Conservation (phyloP, 1,140 invertebrate genomes). For the Argopecten irradians region DNA sequence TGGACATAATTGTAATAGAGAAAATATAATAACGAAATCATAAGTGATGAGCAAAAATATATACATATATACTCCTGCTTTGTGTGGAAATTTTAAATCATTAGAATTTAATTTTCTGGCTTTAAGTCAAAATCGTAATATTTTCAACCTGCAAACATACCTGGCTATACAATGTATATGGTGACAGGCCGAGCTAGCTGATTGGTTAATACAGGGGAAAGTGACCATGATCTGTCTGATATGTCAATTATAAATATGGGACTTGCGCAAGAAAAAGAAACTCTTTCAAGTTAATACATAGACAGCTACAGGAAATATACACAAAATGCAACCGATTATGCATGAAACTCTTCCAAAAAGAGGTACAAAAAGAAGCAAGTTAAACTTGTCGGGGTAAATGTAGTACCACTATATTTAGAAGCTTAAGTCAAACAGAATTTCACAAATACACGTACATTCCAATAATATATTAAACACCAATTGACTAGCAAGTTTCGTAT, state of each 20-base stretch:
- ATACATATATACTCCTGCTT: too few species aligned
- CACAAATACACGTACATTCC: not conserved
- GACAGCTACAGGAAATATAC: conserved; percentile 3
- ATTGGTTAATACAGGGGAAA: not conserved
- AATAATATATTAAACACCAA: conserved; percentile 6
- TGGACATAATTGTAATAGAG: too few species aligned
- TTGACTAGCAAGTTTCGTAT: conserved; percentile 14
- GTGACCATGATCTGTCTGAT: not conserved
- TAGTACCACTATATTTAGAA: not conserved
- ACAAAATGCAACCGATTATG: not conserved
- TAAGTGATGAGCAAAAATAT: too few species aligned
- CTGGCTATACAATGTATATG: too few species aligned
- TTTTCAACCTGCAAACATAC: too few species aligned
- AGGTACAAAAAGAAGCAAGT: conserved; percentile 21
- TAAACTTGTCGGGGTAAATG: not conserved
- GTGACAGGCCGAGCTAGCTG: not conserved
- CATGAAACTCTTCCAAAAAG: not conserved
- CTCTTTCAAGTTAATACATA: conserved; percentile 1
- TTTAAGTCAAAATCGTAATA: too few species aligned
- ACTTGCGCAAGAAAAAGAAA: not conserved
- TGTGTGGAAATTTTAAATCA: too few species aligned
- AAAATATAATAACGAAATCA: too few species aligned
- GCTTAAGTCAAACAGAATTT: not conserved
- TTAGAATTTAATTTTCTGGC: too few species aligned
- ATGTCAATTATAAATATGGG: not conserved